These are phyloP conservation scores for Biston stratarius DNA, from an alignment of 2,888 invertebrate genomes.

Conservation along the genomic window DNA sequence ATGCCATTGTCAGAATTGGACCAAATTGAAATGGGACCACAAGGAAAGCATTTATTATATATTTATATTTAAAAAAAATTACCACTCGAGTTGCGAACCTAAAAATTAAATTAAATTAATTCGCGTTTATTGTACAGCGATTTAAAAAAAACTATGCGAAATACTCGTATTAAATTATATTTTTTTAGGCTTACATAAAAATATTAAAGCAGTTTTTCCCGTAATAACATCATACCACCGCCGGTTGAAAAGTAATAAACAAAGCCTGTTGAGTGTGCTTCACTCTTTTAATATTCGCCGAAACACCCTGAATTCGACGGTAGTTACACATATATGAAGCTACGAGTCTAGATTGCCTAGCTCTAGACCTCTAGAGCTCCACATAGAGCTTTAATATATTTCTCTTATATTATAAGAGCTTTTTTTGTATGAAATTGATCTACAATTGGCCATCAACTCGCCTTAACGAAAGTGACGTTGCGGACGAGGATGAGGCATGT, in stretches of 20 bases:
- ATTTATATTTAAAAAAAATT: too few species aligned
- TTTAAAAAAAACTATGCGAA: background rate
- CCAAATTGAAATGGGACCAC: too few species aligned
- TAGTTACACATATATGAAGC: background rate
- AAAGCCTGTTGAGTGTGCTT: slow-evolving; percentile 36
- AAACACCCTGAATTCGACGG: slow-evolving; percentile 4
- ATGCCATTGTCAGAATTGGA: too few species aligned
- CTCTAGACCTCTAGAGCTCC: background rate
- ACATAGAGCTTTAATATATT: background rate
- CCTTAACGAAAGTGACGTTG: too few species aligned
- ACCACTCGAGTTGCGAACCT: too few species aligned
- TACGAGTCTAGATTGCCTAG: too few species aligned
- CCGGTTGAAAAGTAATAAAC: slow-evolving; percentile 28
- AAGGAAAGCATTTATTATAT: too few species aligned
- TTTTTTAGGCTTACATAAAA: background rate
- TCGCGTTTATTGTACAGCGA: background rate
- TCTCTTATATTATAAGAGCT: too few species aligned
- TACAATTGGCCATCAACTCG: too few species aligned
- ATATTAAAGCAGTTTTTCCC: slow-evolving; percentile 11
- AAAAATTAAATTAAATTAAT: too few species aligned
- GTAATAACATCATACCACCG: background rate
- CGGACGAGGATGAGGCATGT: too few species aligned
- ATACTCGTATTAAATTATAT: background rate
- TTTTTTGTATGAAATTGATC: too few species aligned
- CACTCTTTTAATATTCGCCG: slow-evolving; percentile 49